These are phyloP conservation scores for Oceanodroma leucorhoa DNA, from an alignment of 2,797 vertebrate genomes.

Conservation along the genomic window DNA sequence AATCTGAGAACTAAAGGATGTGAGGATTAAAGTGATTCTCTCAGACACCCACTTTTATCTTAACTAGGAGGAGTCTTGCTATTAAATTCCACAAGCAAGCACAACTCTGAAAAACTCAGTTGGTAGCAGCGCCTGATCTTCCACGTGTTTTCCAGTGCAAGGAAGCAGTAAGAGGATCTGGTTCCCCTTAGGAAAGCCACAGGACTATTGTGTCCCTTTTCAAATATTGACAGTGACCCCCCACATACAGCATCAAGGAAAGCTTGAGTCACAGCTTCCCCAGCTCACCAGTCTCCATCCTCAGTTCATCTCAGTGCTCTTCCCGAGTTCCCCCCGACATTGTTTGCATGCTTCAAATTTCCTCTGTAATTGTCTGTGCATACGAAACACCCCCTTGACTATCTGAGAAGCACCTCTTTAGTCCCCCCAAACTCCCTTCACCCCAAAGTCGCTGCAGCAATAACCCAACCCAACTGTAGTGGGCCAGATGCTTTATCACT, in stretches of 20 bases:
- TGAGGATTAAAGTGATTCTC: not conserved
- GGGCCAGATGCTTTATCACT: not conserved
- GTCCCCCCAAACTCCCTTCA: not conserved
- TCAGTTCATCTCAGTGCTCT: not conserved
- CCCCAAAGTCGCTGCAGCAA: not conserved
- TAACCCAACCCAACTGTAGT: not conserved
- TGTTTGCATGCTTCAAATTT: fast-evolving
- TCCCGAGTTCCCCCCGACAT: not conserved
- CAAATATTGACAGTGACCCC: not conserved
- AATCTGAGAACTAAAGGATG: slow-evolving; percentile 12
- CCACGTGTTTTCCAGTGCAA: not conserved
- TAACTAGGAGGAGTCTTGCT: not conserved
- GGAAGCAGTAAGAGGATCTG: not conserved
- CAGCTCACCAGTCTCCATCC: not conserved
- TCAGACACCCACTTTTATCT: not conserved
- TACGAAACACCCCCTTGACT: not conserved
- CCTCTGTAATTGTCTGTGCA: not conserved
- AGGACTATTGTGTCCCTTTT: not conserved
- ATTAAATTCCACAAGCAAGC: not conserved
- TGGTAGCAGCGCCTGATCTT: not conserved
- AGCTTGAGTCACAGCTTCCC: not conserved
- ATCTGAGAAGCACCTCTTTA: not conserved
- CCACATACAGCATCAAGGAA: not conserved
- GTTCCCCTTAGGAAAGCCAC: not conserved
- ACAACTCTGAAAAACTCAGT: not conserved